These are phyloP conservation scores for Campylorhamphus procurvoides DNA, from an alignment of 2,113 vertebrate species.

Conservation along the genomic window DNA sequence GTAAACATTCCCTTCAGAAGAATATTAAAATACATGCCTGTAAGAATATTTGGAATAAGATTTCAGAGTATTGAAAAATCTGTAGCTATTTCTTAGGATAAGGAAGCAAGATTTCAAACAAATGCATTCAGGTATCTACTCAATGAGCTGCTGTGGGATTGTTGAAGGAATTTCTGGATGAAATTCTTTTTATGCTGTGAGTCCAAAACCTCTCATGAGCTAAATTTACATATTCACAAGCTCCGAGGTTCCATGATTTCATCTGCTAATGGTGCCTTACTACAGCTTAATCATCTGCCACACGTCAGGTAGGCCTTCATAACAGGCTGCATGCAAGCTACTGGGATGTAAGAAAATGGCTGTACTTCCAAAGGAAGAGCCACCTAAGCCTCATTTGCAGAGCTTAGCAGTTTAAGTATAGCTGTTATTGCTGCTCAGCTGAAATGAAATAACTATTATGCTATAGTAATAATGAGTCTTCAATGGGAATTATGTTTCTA, in stretches of 20 bases:
- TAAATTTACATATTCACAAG: not conserved
- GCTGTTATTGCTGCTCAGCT: not conserved
- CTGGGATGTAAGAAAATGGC: not conserved
- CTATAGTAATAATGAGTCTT: not conserved
- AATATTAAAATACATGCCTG: not conserved
- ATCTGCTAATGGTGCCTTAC: not conserved
- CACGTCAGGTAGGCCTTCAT: not conserved
- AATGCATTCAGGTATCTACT: not conserved
- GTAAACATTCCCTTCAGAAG: not conserved
- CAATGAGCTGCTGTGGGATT: not conserved
- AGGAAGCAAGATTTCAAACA: not conserved
- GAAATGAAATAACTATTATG: not conserved
- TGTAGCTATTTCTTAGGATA: not conserved
- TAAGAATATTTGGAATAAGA: not conserved
- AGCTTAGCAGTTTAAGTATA: not conserved
- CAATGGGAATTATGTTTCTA: not conserved
- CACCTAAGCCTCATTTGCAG: not conserved
- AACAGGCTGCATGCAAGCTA: not conserved
- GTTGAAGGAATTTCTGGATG: not conserved
- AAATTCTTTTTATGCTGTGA: not conserved
- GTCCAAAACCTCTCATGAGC: not conserved
- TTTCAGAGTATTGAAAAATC: not conserved
- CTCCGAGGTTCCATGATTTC: not conserved
- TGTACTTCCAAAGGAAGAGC: not conserved
- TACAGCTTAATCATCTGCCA: not conserved